Conservation (phyloP, 2,113 vertebrate genomes). For the Grammomys surdaster region DNA sequence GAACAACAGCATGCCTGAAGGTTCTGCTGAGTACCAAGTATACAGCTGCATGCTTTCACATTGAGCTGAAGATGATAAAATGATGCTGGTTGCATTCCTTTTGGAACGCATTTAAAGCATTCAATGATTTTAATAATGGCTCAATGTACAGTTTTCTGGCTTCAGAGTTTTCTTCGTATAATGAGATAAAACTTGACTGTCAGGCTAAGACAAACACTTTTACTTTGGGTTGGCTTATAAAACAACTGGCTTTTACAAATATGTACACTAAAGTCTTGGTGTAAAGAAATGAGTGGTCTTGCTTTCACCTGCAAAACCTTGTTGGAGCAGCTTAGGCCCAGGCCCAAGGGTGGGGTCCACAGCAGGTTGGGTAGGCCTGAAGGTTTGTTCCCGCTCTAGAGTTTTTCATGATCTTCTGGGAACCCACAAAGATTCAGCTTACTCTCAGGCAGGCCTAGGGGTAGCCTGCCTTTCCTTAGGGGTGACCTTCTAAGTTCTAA, state of each 20-base stretch:
- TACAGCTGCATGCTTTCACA: background rate
- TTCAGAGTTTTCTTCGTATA: background rate
- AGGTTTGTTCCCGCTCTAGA: background rate
- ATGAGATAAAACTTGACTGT: background rate
- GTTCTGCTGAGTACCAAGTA: background rate
- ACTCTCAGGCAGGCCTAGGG: background rate
- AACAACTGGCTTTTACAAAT: background rate
- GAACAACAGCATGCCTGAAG: background rate
- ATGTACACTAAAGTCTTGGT: background rate
- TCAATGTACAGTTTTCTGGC: constrained; percentile 26
- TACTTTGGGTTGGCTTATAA: background rate
- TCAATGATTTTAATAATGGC: background rate
- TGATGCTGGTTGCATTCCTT: background rate
- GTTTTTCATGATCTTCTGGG: background rate
- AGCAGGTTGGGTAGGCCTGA: background rate
- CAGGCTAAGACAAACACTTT: background rate
- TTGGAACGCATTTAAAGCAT: background rate
- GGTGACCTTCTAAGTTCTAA: constrained; percentile 6
- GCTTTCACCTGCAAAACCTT: background rate
- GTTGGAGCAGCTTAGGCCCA: background rate
- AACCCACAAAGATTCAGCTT: background rate
- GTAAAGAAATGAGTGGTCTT: background rate
- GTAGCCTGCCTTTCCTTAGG: background rate
- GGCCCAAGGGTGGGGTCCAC: background rate
- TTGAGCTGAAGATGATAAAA: background rate